These are phyloP conservation scores for Cyanistes caeruleus DNA, from an alignment of 2,113 vertebrate genomes.

Conservation along the genomic window DNA sequence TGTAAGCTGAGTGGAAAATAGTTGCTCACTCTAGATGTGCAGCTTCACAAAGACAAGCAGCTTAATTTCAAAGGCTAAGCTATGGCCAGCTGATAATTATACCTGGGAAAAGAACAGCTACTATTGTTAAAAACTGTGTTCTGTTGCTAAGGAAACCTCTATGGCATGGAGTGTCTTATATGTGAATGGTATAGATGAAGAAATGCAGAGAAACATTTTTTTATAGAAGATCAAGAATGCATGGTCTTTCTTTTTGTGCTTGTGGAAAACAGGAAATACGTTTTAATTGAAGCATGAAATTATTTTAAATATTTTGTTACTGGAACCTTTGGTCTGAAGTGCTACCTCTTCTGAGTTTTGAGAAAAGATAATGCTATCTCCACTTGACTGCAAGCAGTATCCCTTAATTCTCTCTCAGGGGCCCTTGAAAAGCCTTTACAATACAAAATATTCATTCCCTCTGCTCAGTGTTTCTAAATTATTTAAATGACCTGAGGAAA, in stretches of 20 bases:
- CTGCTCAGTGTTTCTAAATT: background rate
- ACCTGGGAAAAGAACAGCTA: slow-evolving; percentile 22
- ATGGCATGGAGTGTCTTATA: background rate
- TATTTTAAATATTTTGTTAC: background rate
- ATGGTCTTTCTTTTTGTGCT: background rate
- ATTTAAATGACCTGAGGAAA: background rate
- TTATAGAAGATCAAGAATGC: background rate
- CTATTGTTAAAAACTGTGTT: slow-evolving; percentile 11
- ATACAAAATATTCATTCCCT: background rate
- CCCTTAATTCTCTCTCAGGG: background rate
- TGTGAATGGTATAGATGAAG: background rate
- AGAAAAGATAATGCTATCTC: background rate
- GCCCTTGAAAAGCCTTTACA: background rate
- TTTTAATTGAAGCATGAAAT: background rate
- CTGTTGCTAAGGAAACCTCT: slow-evolving; percentile 58
- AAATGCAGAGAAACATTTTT: background rate
- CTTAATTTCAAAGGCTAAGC: background rate
- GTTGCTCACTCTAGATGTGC: background rate
- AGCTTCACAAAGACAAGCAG: background rate
- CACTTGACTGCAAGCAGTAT: background rate
- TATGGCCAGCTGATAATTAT: background rate
- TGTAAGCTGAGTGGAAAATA: background rate
- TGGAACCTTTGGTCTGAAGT: background rate
- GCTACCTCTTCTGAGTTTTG: background rate
- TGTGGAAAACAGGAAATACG: background rate